Percentiles rank a stretch among this genome's conserved stretches.
phyloP scores from a whole-genome alignment of 2,113 vertebrate species.

The Mesitornis unicolor region DNA sequence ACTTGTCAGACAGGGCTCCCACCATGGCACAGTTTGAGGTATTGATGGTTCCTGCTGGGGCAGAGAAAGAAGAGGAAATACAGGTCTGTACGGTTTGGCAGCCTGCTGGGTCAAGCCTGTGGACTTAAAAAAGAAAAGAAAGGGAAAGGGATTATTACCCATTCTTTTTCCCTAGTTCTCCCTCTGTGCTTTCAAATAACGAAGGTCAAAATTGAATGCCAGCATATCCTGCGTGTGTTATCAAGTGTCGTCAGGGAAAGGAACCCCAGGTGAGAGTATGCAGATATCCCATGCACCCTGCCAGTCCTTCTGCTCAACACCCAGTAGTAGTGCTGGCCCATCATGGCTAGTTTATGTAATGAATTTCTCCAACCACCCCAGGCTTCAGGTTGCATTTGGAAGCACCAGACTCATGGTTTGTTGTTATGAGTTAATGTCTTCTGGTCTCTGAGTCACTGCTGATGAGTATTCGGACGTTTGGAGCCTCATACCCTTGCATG shows the following conservation, averaged over 20 bases:
- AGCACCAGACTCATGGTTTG: neutral
- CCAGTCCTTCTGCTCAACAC: neutral
- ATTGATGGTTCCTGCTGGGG: neutral
- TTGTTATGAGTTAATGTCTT: neutral
- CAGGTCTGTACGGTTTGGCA: neutral
- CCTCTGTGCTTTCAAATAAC: neutral
- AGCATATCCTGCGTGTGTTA: fast-evolving
- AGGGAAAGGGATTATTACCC: neutral
- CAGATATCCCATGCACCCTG: neutral
- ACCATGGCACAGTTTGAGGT: neutral
- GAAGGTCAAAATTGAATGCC: neutral
- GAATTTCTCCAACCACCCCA: neutral
- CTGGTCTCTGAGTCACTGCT: slow-evolving; percentile 13
- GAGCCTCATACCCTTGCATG: neutral
- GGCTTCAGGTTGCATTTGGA: neutral
- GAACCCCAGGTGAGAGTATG: neutral
- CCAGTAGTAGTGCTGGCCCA: fast-evolving
- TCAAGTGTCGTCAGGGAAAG: neutral
- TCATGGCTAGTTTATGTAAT: fast-evolving
- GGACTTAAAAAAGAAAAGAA: neutral
- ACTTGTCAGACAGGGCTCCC: neutral
- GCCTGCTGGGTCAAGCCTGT: neutral
- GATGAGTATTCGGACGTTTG: neutral
- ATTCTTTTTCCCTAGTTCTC: neutral
- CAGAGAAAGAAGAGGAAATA: neutral